Evolutionary conservation across 2,797 vertebrate genomes (phyloP), one percentile per base, ranked within the genome.

Genomic region (Sternarchorhynchus goeldii): DNA sequence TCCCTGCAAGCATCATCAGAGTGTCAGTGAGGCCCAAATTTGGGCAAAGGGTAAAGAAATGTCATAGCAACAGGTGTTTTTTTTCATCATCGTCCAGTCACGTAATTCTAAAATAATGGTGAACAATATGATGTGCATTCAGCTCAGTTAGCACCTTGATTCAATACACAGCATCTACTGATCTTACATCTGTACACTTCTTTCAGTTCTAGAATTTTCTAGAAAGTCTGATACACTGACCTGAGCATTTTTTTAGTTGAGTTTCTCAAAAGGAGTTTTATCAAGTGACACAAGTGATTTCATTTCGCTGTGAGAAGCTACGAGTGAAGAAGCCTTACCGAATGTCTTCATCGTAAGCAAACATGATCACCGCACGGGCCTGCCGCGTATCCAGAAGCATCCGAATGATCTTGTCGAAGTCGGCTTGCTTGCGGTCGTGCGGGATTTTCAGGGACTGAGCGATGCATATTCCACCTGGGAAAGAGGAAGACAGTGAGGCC

Each of bases 381-480:
- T 95, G 93, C 12, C 91, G 93, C 0, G 95, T 96, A 80, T 98
- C 96, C 83, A 96, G 89, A 73, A 99, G 94, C 87, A 95, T 94
- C 59, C 87, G 94, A 87, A 98, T 95, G 81, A 96, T 94, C 82
- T 92, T 96, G 66, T 99, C 96, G 5, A 97, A 98, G 90, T 97
- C 92, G 0, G 91, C 92, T 67, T 92, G 92, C 90, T 93, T 95
- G 87, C 91, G 93, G 39, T 97, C 94, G 31, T 95, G 94, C 45
- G 97, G 94, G 77, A 99, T 97, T 91, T 96, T 97, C 91, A 98
- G 91, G 0, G 96, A 98, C 93, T 98, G 97, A 75, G 97, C 97
- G 25, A 99, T 97, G 85, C 97, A 99, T 90, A 98, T 95, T 77
- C 95, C 95, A 86, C 96, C 97, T 99, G 91, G 71, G 76, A 62